A percentile compares a stretch with the other conserved stretches of the same genome.
These are phyloP conservation scores for Ptychodera flava DNA, from an alignment of 35 echinoderm and acorn worm genomes.

Conservation along the genomic window DNA sequence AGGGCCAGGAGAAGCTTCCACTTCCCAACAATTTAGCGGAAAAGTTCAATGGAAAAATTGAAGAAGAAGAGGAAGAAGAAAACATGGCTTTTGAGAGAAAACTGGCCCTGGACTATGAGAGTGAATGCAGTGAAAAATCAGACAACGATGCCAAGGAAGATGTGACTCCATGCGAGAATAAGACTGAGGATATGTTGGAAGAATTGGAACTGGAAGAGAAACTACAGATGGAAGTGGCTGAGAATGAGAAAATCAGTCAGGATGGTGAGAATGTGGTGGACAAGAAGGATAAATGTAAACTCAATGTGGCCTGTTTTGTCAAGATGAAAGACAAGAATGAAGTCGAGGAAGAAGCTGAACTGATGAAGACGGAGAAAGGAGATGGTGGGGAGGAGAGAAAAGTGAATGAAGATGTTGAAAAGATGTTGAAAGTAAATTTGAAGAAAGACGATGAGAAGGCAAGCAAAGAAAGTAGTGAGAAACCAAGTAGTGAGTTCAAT, in stretches of 20 bases:
- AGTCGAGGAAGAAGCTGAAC: background rate
- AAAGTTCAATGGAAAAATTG: background rate
- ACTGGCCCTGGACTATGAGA: constrained; percentile 37
- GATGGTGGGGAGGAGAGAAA: background rate
- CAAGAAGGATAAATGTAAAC: background rate
- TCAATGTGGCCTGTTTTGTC: background rate
- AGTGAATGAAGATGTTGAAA: background rate
- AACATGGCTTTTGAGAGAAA: constrained; percentile 32
- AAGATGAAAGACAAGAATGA: background rate
- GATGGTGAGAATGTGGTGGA: background rate
- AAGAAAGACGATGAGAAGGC: background rate
- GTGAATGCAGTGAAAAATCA: constrained; percentile 64
- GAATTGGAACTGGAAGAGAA: background rate
- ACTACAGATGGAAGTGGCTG: background rate
- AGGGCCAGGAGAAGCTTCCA: background rate
- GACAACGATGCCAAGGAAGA: constrained; percentile 30
- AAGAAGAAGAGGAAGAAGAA: constrained; percentile 39
- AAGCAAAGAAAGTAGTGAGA: background rate
- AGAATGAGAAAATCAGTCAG: background rate
- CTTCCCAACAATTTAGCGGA: background rate
- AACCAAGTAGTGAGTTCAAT: background rate
- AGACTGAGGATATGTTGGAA: background rate
- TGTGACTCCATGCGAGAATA: background rate
- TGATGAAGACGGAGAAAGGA: background rate
- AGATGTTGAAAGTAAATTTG: background rate